Evolutionary conservation across 2,797 vertebrate genomes (phyloP).

Genomic region (Rhinoraja longicauda): DNA sequence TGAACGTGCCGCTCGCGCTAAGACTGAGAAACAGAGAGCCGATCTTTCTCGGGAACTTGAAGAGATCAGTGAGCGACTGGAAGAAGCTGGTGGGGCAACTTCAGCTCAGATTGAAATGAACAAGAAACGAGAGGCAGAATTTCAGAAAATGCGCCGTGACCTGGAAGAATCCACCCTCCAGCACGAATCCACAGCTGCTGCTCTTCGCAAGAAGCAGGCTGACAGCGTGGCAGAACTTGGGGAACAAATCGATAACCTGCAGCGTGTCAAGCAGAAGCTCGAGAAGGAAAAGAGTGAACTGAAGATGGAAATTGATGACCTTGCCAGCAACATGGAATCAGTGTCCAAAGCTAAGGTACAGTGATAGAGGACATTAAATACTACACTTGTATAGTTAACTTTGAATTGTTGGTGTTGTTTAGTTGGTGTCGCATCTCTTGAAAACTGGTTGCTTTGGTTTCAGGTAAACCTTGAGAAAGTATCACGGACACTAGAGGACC

Average conservation of each 20-base stretch:
- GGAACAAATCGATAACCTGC: conserved; percentile 75
- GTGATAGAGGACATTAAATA: background rate
- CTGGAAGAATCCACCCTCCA: conserved; percentile 75
- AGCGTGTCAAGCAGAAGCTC: conserved; percentile 76
- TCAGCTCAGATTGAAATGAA: conserved; percentile 70
- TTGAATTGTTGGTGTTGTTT: background rate
- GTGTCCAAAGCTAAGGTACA: conserved; percentile 63
- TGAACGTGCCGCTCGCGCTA: conserved; percentile 68
- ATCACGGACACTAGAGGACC: conserved; percentile 62
- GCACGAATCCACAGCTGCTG: conserved; percentile 65
- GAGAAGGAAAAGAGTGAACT: conserved; percentile 76
- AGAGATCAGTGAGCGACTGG: conserved; percentile 75
- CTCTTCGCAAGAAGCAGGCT: conserved; percentile 72
- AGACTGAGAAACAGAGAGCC: conserved; percentile 72
- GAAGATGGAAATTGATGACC: conserved; percentile 71
- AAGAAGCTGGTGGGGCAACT: conserved; percentile 75
- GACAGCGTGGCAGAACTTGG: conserved; percentile 71
- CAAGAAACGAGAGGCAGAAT: conserved; percentile 73
- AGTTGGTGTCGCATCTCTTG: background rate
- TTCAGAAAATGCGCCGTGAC: conserved; percentile 70
- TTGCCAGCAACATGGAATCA: conserved; percentile 68
- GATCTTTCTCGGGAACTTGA: conserved; percentile 74
- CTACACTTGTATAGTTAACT: background rate
- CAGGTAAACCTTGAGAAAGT: conserved; percentile 66
- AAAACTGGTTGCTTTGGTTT: background rate